Percentiles rank a stretch among this genome's conserved stretches.
phyloP scores from a whole-genome alignment of 2,797 vertebrate genomes.

The Poecile montanus region DNA sequence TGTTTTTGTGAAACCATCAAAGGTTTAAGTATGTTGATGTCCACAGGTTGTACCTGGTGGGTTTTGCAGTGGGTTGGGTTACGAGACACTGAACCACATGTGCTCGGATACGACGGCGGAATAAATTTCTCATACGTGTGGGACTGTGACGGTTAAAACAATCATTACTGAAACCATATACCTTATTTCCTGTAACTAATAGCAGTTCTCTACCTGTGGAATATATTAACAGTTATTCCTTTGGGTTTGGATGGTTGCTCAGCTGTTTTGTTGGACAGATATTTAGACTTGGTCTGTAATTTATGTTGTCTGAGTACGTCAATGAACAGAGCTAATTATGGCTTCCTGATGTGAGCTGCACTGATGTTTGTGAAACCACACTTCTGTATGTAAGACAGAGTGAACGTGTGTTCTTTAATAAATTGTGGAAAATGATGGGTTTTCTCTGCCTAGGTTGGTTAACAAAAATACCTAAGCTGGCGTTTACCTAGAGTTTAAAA shows the following conservation, averaged over 20 bases:
- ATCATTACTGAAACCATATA: slow-evolving; percentile 71
- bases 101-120: slow-evolving; percentile 51
- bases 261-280: slow-evolving; percentile 65
- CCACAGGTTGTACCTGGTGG: slow-evolving; percentile 21
- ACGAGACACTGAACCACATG: slow-evolving; percentile 32
- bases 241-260: slow-evolving; percentile 66
- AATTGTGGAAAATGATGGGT: slow-evolving; percentile 41
- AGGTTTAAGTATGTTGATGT: neutral
- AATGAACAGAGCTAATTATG: slow-evolving; percentile 13
- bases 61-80: slow-evolving; percentile 46
- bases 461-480: neutral
- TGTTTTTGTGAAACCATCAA: neutral
- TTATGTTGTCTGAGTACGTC: slow-evolving; percentile 40
- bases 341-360: slow-evolving; percentile 43
- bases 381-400: slow-evolving; percentile 11
- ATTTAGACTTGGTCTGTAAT: slow-evolving; percentile 44
- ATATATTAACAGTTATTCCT: slow-evolving; percentile 68
- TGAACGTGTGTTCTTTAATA: slow-evolving; percentile 1
- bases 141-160: slow-evolving; percentile 69
- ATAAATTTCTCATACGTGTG: slow-evolving; percentile 76
- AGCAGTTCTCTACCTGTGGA: slow-evolving; percentile 64
- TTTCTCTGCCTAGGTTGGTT: slow-evolving; percentile 35
- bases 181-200: slow-evolving; percentile 73
- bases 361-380: slow-evolving; percentile 60
- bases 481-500: neutral